Evolutionary conservation across 2,888 invertebrate genomes (phyloP).

Genomic region (Trichopria drosophilae): DNA sequence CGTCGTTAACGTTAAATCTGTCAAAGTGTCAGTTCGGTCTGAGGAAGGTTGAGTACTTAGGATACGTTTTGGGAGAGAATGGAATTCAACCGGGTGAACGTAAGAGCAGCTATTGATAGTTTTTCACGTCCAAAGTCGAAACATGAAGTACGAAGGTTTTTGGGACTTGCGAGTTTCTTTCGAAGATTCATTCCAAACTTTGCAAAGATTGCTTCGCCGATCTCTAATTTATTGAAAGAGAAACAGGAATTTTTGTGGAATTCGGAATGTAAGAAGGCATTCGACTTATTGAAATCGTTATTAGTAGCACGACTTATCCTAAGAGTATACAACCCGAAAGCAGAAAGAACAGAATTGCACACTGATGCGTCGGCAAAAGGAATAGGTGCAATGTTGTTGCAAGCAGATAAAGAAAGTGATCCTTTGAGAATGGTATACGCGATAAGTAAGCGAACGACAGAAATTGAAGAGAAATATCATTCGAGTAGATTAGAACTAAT

Average conservation of each 20-base stretch:
- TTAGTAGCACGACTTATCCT: not conserved
- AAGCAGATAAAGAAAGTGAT: not conserved
- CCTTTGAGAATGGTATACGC: constrained; percentile 15
- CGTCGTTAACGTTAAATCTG: constrained; percentile 15
- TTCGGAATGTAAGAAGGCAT: not conserved
- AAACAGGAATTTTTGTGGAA: not conserved
- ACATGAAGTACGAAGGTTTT: constrained; percentile 7
- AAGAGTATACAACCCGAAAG: not conserved
- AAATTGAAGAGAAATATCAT: constrained; percentile 13
- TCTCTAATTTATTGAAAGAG: not conserved
- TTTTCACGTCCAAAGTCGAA: constrained; percentile 8
- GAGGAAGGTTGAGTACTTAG: constrained; percentile 10
- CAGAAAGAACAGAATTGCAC: constrained; percentile 6
- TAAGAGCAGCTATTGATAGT: not conserved
- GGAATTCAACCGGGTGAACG: not conserved
- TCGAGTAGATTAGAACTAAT: constrained; percentile 16
- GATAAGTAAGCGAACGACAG: constrained; percentile 5
- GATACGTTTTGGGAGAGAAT: constrained; percentile 6
- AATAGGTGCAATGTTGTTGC: constrained; percentile 12
- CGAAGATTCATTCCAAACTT: constrained; percentile 8
- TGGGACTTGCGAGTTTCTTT: constrained; percentile 11
- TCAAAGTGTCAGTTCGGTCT: constrained; percentile 5
- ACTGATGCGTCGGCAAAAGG: constrained; percentile 13
- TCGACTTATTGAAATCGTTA: not conserved
- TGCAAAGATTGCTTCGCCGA: constrained; percentile 1